Conservation (phyloP, 2,797 vertebrate species). For the Euthynnus affinis region DNA sequence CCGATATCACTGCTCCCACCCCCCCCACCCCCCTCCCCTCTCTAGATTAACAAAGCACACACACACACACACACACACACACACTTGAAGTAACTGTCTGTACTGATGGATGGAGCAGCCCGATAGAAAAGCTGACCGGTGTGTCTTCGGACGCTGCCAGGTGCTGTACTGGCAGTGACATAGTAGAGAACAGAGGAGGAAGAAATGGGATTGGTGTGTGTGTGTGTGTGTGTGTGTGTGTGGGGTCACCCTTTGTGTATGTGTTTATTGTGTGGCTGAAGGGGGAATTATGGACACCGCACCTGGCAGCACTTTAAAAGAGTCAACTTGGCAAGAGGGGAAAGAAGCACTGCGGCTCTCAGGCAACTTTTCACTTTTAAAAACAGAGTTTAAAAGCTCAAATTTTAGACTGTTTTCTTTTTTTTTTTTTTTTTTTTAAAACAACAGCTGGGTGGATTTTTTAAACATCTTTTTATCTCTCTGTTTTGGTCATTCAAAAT, state of each 20-base stretch:
- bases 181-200: constrained; percentile 26
- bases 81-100: not conserved
- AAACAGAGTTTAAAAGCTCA: not conserved
- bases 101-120: constrained; percentile 45
- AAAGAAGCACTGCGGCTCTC: not conserved
- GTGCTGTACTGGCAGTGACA: constrained; percentile 32
- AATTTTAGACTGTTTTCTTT: too few species aligned
- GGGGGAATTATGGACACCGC: constrained; percentile 27
- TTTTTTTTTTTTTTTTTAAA: too few species aligned
- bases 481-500: too few species aligned
- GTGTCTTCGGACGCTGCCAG: constrained; percentile 29
- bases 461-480: too few species aligned
- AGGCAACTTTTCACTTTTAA: not conserved
- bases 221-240: constrained; percentile 7
- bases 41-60: constrained; percentile 29
- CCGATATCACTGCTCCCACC: constrained; percentile 13
- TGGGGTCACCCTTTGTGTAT: not conserved
- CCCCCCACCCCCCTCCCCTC: too few species aligned
- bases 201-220: constrained; percentile 11
- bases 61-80: constrained; percentile 2
- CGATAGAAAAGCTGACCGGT: constrained; percentile 40
- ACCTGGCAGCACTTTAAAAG: constrained; percentile 43
- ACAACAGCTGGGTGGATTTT: too few species aligned
- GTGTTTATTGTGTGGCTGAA: constrained; percentile 16
- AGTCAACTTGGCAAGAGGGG: constrained; percentile 8